Conservation (phyloP, 1,140 invertebrate species). For the Palaemon carinicauda region DNA sequence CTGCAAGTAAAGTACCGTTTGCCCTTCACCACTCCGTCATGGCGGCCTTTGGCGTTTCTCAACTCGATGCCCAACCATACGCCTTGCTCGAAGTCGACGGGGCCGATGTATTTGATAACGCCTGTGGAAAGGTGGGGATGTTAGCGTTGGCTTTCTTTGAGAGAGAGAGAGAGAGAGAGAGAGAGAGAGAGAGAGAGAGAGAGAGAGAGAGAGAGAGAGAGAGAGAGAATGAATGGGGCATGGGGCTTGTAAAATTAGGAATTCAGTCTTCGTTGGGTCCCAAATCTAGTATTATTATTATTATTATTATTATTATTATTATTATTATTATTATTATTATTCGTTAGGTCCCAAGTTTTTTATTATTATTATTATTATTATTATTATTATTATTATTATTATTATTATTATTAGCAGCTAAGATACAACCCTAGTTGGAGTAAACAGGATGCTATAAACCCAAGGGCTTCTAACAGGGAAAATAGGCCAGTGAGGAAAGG, state of each 20-base stretch:
- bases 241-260: background rate
- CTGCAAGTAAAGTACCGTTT: slow-evolving; percentile 68
- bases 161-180: background rate
- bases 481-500: no score
- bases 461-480: no score
- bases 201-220: background rate
- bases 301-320: no score
- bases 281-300: no score
- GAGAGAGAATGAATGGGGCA: background rate
- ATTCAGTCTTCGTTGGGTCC: no score
- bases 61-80: slow-evolving; percentile 70
- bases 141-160: background rate
- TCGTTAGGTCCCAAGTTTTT: no score
- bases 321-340: no score
- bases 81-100: slow-evolving; percentile 69
- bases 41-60: slow-evolving; percentile 66
- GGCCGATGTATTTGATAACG: slow-evolving; percentile 68
- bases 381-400: no score
- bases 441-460: no score
- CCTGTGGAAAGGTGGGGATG: slow-evolving; percentile 42
- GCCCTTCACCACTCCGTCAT: slow-evolving; percentile 68
- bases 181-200: background rate
- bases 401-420: no score
- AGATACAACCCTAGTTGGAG: no score
- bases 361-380: no score